Evolutionary conservation across 2,888 invertebrate species (phyloP).

Genomic region (Rotaria macrura): DNA sequence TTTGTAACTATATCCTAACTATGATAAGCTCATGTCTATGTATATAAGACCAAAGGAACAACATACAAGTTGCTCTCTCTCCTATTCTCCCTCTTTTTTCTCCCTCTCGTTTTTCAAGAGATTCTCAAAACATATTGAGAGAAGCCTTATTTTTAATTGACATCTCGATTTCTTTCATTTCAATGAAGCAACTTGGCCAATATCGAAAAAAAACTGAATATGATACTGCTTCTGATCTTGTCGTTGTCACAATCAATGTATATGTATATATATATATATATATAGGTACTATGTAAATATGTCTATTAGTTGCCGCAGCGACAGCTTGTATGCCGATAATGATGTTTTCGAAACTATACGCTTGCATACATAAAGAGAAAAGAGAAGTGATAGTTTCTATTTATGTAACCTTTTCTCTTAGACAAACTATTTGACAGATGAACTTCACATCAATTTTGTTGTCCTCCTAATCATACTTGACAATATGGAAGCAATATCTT

Average conservation of each 20-base stretch:
- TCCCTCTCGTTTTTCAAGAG: not conserved
- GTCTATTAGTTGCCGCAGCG: not conserved
- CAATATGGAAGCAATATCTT: not conserved
- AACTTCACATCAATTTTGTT: not conserved
- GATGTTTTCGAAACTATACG: not conserved
- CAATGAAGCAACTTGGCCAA: not conserved
- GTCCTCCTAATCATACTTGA: not conserved
- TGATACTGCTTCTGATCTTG: not conserved
- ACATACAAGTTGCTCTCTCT: not conserved
- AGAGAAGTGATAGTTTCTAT: not conserved
- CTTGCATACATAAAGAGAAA: not conserved
- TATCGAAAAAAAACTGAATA: not conserved
- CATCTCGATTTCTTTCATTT: not conserved
- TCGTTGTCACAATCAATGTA: not conserved
- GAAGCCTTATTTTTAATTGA: slow-evolving; percentile 8
- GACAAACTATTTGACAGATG: not conserved
- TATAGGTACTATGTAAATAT: not conserved
- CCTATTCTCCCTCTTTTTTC: not conserved
- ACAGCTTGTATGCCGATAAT: not conserved
- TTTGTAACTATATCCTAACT: not conserved
- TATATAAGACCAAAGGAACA: not conserved
- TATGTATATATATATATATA: not conserved
- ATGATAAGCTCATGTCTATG: not conserved
- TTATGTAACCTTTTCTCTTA: not conserved
- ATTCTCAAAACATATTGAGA: not conserved